Evolutionary conservation across 1,140 invertebrate genomes (phyloP).

Genomic region (Muscidifurax raptorellus): DNA sequence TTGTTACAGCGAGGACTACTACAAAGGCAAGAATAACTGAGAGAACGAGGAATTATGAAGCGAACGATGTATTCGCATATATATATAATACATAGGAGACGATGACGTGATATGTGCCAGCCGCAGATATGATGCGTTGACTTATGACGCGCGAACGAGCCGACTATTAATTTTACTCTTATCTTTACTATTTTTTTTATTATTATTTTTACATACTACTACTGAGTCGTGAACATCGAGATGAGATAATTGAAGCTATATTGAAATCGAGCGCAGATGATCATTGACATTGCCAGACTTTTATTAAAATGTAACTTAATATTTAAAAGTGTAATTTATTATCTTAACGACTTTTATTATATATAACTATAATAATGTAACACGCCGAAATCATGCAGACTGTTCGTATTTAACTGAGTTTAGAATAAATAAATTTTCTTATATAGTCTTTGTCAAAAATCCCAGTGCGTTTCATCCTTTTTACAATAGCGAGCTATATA

Average conservation of each 20-base stretch:
- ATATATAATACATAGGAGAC: not conserved
- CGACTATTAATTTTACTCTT: constrained; percentile 13
- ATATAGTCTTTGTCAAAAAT: not conserved
- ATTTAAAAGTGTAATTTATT: not conserved
- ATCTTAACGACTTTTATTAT: not conserved
- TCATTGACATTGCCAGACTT: not conserved
- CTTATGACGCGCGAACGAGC: not conserved
- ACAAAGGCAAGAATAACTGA: constrained; percentile 65
- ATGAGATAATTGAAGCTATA: not conserved
- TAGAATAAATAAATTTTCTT: not conserved
- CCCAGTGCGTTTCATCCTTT: too few species aligned
- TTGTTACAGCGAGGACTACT: constrained; percentile 82
- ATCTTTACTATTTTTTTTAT: not conserved
- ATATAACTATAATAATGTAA: not conserved
- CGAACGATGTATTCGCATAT: not conserved
- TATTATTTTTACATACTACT: not conserved
- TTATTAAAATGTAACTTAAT: not conserved
- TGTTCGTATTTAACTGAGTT: not conserved
- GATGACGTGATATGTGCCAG: constrained; percentile 17
- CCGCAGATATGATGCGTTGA: constrained; percentile 8
- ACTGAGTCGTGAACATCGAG: not conserved
- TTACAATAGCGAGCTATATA: too few species aligned
- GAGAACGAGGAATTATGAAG: not conserved
- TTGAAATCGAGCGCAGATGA: not conserved
- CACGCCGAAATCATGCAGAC: not conserved